Conservation (phyloP, 1,140 invertebrate species). For the Radopholus similis region DNA sequence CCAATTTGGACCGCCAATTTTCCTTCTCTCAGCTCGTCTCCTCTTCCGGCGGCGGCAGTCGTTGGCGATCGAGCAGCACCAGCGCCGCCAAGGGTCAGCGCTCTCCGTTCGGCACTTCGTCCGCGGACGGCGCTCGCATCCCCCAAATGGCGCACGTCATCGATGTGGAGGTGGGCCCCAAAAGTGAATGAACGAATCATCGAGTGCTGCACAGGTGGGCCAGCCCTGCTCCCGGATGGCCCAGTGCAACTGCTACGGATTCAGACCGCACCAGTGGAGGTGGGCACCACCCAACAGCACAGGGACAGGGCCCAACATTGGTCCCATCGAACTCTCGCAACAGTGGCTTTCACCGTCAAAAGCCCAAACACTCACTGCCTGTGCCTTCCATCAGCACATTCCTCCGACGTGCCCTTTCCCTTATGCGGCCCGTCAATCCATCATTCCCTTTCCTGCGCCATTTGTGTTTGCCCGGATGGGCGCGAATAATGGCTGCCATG, state of each 20-base stretch:
- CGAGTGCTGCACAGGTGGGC: conserved; percentile 8
- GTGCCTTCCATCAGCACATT: background rate
- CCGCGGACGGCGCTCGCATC: conserved; percentile 2
- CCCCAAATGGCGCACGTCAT: conserved; percentile 49
- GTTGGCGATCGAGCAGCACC: conserved; percentile 9
- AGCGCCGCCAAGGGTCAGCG: conserved; percentile 14
- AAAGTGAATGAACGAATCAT: background rate
- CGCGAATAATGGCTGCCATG: too few species aligned
- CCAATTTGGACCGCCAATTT: background rate
- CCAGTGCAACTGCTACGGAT: conserved; percentile 39
- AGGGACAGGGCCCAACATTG: too few species aligned
- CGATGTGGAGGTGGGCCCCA: conserved; percentile 40
- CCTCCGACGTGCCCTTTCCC: background rate
- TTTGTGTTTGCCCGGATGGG: too few species aligned
- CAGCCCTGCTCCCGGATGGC: conserved; percentile 28
- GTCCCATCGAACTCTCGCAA: too few species aligned
- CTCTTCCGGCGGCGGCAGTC: background rate
- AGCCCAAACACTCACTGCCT: background rate
- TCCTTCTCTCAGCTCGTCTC: conserved; percentile 7
- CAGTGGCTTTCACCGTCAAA: background rate
- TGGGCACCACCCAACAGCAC: too few species aligned
- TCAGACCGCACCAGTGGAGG: conserved; percentile 48
- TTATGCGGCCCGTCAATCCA: background rate
- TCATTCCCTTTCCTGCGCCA: too few species aligned
- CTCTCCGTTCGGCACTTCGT: background rate